A percentile compares a stretch with the other conserved stretches of the same genome.
Evolutionary conservation across 2,797 vertebrate species (phyloP).

Genomic region (Phaenicophaeus curvirostris): DNA sequence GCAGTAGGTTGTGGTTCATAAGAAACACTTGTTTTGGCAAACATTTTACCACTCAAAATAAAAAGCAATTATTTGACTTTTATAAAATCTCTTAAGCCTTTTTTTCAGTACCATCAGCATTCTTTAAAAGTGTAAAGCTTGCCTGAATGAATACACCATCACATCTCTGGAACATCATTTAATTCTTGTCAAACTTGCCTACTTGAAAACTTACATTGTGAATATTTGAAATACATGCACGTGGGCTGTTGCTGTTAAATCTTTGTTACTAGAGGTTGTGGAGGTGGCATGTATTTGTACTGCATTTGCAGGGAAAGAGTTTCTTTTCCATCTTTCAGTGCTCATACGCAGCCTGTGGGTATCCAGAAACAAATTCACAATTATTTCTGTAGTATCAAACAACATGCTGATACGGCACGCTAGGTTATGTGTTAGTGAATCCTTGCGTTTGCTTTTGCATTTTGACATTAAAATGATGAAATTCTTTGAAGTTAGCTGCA

Average conservation of each 20-base stretch:
- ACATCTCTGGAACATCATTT: neutral
- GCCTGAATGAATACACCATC: neutral
- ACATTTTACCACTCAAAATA: neutral
- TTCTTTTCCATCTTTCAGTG: neutral
- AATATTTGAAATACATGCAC: neutral
- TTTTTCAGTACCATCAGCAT: neutral
- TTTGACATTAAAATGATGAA: neutral
- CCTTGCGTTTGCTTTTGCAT: neutral
- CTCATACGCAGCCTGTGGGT: neutral
- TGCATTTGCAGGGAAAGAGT: neutral
- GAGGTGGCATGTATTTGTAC: neutral
- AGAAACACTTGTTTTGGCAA: slow-evolving; percentile 8
- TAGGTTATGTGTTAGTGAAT: neutral
- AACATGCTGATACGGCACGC: neutral
- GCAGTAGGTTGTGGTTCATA: slow-evolving; percentile 9
- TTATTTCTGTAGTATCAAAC: neutral
- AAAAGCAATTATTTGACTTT: slow-evolving; percentile 11
- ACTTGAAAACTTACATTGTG: neutral
- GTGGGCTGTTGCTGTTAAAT: neutral
- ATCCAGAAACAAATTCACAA: neutral
- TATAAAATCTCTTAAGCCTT: neutral
- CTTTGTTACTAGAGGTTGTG: neutral
- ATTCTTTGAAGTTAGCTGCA: neutral
- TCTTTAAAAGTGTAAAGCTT: neutral
- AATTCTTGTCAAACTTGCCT: neutral